Conservation (phyloP, 2,888 invertebrate species). For the Drosophila villosipedis region DNA sequence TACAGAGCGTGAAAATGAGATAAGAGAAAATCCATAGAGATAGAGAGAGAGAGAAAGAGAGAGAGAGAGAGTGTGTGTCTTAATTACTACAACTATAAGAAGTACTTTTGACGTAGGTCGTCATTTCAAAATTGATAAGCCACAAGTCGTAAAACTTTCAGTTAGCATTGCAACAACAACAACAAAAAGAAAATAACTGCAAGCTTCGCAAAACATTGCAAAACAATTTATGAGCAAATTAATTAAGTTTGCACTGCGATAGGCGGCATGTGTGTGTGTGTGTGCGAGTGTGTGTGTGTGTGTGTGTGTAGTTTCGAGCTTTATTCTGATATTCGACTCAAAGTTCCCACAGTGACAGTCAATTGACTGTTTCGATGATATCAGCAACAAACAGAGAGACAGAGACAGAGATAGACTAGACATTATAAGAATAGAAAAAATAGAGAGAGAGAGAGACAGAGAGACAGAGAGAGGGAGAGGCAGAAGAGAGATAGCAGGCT, state of each 20-base stretch:
- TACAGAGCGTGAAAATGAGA: not conserved
- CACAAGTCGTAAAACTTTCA: constrained; percentile 7
- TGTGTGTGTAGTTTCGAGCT: not conserved
- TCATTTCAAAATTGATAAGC: constrained; percentile 35
- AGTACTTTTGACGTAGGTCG: constrained; percentile 53
- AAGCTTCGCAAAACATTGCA: constrained; percentile 32
- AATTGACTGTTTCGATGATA: constrained; percentile 42
- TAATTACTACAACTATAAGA: constrained; percentile 8
- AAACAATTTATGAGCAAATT: constrained; percentile 32
- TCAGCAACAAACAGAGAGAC: constrained; percentile 27
- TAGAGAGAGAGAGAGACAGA: not conserved
- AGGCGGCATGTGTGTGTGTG: constrained; percentile 26
- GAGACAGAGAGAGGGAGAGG: not conserved
- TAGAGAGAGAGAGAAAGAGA: not conserved
- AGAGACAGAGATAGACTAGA: not conserved
- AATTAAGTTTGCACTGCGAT: constrained; percentile 62
- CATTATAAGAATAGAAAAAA: not conserved
- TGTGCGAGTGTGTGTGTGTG: not conserved
- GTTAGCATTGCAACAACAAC: not conserved
- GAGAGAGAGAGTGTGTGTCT: not conserved
- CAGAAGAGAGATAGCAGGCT: not conserved
- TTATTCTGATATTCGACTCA: constrained; percentile 30
- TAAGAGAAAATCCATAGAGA: not conserved
- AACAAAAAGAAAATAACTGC: constrained; percentile 21
- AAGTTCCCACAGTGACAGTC: constrained; percentile 37